Percentiles rank a stretch among this genome's conserved stretches.
phyloP scores from a whole-genome alignment of 2,888 invertebrate genomes.

The Zaprionus lineosus region DNA sequence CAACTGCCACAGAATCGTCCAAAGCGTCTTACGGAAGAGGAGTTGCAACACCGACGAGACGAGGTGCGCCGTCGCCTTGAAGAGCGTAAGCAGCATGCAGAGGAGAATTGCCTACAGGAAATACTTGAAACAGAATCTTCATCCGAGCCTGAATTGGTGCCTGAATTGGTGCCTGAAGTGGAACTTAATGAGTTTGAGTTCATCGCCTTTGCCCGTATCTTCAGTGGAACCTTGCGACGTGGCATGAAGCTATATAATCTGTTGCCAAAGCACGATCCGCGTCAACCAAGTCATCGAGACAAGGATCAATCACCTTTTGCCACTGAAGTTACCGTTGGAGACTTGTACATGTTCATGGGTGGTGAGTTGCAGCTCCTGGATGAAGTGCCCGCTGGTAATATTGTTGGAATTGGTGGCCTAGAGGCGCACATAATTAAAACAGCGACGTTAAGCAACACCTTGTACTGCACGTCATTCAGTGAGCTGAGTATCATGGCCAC shows the following conservation, averaged over 20 bases:
- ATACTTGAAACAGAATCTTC: constrained; percentile 37
- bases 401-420: constrained; percentile 93
- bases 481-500: constrained; percentile 90
- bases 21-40: constrained; percentile 89
- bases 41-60: constrained; percentile 88
- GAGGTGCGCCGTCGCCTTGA: constrained; percentile 87
- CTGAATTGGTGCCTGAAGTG: constrained; percentile 20
- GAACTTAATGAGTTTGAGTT: constrained; percentile 85
- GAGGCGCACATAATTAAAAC: constrained; percentile 93
- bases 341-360: constrained; percentile 96
- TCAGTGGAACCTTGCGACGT: constrained; percentile 91
- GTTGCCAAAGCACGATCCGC: constrained; percentile 94
- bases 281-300: constrained; percentile 65
- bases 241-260: constrained; percentile 92
- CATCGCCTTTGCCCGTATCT: constrained; percentile 96
- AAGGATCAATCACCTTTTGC: constrained; percentile 79
- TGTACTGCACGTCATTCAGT: constrained; percentile 93
- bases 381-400: constrained; percentile 93
- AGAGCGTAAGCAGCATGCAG: constrained; percentile 82
- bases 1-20: constrained; percentile 91
- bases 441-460: constrained; percentile 92
- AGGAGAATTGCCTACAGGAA: constrained; percentile 55
- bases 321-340: constrained; percentile 84
- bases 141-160: neutral
- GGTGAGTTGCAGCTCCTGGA: constrained; percentile 92